Base-by-base conservation (phyloP, 2,888 invertebrate species). In the Euplagia quadripunctaria region DNA sequence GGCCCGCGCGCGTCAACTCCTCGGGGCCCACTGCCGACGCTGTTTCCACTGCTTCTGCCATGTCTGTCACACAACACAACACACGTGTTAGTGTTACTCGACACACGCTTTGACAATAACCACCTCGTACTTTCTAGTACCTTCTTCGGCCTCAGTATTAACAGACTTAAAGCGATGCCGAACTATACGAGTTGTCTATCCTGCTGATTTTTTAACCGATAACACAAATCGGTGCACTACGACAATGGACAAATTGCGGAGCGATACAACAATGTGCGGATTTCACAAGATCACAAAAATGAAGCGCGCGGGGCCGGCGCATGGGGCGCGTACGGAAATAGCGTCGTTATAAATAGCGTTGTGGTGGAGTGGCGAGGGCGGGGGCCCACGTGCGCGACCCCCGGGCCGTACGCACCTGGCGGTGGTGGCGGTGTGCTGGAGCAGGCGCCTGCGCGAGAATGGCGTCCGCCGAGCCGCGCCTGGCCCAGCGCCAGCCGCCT, bases 21-120 rank as follows among this genome's bases (percentile, higher is more conserved):
- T 86, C 88, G 72, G 79, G 86, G 72, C 81, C 87, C 65, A 79
- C 81, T 58, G 82, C 84, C 70, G 83, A 79, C 64, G 84, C 82
- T 65, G 79, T 79, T 67, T 93, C 93, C 73, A 92, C 92, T 72
- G 93, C 93, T 81, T 96, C 95, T 70, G 96, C 92, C 96, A 96
- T 96, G 16, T 92, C 94, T 93, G 64, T 20, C 31, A 17, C 78
- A 66, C 70, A 63, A 61, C 69, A 41, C 58, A n/a, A 43, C 46
- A 31, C 20, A 58, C 12, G 6, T 14, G 43, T 41, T 41, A 31
- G 6, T 31, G 66, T 16, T 11, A 8, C 51, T 9, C 8, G 20
- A 14, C 16, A 61, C 12, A 20, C 46, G 46, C 20, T 65, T 12
- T 6, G 6, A 61, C 31, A 31, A 61, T 31, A 61, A 61, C 61